A percentile compares a stretch with the other conserved stretches of the same genome.
Conservation (phyloP, 2,113 vertebrate genomes). For the Ibidorhyncha struthersii region DNA sequence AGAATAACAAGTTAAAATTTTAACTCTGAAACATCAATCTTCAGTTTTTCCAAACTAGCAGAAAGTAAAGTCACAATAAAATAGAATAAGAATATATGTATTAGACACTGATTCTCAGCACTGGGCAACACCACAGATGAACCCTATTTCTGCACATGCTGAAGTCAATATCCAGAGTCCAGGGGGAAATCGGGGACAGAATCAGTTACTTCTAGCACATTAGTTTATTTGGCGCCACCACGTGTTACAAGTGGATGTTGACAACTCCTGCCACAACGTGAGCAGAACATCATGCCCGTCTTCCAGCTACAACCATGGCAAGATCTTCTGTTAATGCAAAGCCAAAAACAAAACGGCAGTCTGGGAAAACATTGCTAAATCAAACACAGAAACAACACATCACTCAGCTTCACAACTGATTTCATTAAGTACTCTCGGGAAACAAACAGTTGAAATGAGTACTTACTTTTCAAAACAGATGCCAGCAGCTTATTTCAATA, state of each 20-base stretch:
- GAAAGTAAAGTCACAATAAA: background rate
- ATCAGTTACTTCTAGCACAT: background rate
- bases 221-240: slow-evolving; percentile 65
- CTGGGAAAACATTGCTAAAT: background rate
- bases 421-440: background rate
- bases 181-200: background rate
- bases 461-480: background rate
- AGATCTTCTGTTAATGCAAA: background rate
- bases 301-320: background rate
- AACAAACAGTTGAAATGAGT: background rate
- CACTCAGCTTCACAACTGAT: background rate
- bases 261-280: background rate
- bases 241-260: slow-evolving; percentile 1
- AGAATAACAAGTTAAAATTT: background rate
- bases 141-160: background rate
- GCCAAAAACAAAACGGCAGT: fast-evolving
- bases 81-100: background rate
- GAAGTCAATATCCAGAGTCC: background rate
- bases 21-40: background rate
- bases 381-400: background rate
- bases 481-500: background rate
- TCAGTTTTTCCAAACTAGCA: background rate
- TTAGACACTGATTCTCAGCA: background rate
- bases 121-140: background rate
- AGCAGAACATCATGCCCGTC: background rate